These are phyloP conservation scores for Lophius americanus DNA, from an alignment of 2,797 vertebrate species.

Conservation along the genomic window DNA sequence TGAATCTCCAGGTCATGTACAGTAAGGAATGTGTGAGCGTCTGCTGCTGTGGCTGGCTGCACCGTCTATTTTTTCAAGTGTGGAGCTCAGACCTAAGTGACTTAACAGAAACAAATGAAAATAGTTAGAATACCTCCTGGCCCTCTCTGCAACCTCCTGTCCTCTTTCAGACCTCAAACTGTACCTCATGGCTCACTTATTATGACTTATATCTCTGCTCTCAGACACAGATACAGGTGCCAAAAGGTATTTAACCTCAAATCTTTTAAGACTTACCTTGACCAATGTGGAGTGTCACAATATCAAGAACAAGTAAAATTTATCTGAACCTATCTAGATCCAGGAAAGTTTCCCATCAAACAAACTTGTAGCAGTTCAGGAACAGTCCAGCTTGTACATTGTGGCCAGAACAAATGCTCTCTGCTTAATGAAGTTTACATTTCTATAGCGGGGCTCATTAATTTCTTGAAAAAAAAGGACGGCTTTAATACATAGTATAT, in stretches of 20 bases:
- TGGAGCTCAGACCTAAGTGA: slow-evolving; percentile 62
- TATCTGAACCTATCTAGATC: slow-evolving; percentile 60
- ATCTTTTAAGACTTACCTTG: slow-evolving; percentile 12
- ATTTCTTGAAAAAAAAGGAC: slow-evolving; percentile 46
- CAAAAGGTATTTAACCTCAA: slow-evolving; percentile 29
- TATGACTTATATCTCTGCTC: slow-evolving; percentile 13
- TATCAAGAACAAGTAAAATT: slow-evolving; percentile 41
- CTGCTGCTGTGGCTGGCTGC: slow-evolving; percentile 28
- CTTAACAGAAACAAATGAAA: slow-evolving; percentile 78
- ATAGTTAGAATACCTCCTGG: slow-evolving; percentile 66
- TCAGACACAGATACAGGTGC: slow-evolving; percentile 22
- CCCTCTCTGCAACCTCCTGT: slow-evolving; percentile 31
- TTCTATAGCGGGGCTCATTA: slow-evolving; percentile 54
- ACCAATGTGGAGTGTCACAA: slow-evolving; percentile 27
- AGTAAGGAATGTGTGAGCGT: slow-evolving; percentile 62
- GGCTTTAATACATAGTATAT: slow-evolving; percentile 32
- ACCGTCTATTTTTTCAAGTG: slow-evolving; percentile 64
- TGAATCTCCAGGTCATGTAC: slow-evolving; percentile 59
- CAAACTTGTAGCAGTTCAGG: slow-evolving; percentile 51
- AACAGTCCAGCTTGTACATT: slow-evolving; percentile 39
- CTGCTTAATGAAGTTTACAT: slow-evolving; percentile 57
- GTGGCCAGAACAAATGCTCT: slow-evolving; percentile 44
- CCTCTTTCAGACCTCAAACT: slow-evolving; percentile 12
- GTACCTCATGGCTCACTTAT: slow-evolving; percentile 41
- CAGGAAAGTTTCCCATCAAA: slow-evolving; percentile 63